Conservation (phyloP, 1,140 invertebrate species). For the Dryas iulia region DNA sequence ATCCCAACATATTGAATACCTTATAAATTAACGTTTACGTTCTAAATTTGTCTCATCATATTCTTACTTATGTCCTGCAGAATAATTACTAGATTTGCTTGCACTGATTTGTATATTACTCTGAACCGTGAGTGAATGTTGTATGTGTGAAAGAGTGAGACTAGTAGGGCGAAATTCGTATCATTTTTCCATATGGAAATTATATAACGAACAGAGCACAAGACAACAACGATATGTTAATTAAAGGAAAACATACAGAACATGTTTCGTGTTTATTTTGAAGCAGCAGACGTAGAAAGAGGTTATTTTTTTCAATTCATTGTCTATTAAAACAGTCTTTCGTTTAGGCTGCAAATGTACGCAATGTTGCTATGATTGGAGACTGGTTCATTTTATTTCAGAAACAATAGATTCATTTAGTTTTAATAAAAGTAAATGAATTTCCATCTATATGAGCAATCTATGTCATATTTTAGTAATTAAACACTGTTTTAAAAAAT, state of each 20-base stretch:
- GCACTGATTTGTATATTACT: slow-evolving; percentile 14
- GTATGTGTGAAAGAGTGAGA: slow-evolving; percentile 34
- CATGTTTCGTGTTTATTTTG: slow-evolving; percentile 65
- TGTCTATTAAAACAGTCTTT: slow-evolving; percentile 28
- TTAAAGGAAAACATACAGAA: slow-evolving; percentile 75
- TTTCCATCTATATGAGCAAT: no score
- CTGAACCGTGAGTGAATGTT: neutral
- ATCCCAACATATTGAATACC: slow-evolving; percentile 49
- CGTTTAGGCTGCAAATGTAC: neutral
- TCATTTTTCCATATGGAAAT: slow-evolving; percentile 80
- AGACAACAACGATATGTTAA: slow-evolving; percentile 78
- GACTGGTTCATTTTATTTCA: neutral
- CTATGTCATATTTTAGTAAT: no score
- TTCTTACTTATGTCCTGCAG: neutral
- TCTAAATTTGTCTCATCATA: slow-evolving; percentile 13
- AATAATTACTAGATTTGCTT: slow-evolving; percentile 18
- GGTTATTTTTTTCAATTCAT: slow-evolving; percentile 56
- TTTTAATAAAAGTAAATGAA: neutral
- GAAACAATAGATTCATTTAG: neutral
- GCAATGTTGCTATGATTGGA: neutral
- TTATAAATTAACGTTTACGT: slow-evolving; percentile 24
- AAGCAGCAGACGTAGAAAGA: slow-evolving; percentile 50
- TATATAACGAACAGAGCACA: slow-evolving; percentile 67
- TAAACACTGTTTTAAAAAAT: neutral
- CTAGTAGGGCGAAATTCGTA: slow-evolving; percentile 56